Base-by-base conservation (phyloP, 2,888 invertebrate species). In the Nomada fabriciana region DNA sequence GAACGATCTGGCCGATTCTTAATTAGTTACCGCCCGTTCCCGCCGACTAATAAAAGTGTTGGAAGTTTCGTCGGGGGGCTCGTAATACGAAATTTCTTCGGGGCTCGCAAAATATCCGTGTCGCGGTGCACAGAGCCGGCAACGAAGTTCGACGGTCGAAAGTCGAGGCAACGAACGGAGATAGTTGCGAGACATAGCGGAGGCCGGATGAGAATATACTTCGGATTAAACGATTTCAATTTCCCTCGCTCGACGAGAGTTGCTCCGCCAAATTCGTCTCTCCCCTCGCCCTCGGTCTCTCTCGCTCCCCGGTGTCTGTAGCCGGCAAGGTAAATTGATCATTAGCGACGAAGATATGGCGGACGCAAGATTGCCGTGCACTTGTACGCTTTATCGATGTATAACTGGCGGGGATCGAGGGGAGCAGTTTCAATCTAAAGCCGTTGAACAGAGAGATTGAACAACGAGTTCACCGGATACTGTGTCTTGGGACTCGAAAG, bases 201-300 rank as follows among this genome's bases (percentile, higher is more conserved):
- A 18, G 55, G 55, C 36, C 36, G 60, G 78, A 77, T 64, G 76
- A 72, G 78, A 79, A 82, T 74, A 75, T 82, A 78, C 64, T 82
- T 70, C 60, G 78, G 78, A 82, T 83, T 79, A 82, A 83, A 82
- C 83, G 82, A 83, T 82, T 83, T 82, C 83, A 78, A 83, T 83
- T 83, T 79, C 75, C 61, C 69, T 15, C 20, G 36, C 36, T 36
- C 29, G 20, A 2, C 63, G 25, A 20, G 68, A 47, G 64, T 65
- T 67, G 42, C 60, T 55, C 65, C 57, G 59, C 60, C 77, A 77
- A 82, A 82, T 83, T 78, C 76, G 63, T 65, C 76, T 61, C 25
- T 11, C 53, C 5, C 9, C 18, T 18, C 59, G 11, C 29, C n/a
- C 53, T n/a, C n/a, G n/a, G 9, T 7, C 20, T n/a, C n/a, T n/a